phyloP scores from a whole-genome alignment of 2,113 vertebrate genomes.

The Eurypyga helias region DNA sequence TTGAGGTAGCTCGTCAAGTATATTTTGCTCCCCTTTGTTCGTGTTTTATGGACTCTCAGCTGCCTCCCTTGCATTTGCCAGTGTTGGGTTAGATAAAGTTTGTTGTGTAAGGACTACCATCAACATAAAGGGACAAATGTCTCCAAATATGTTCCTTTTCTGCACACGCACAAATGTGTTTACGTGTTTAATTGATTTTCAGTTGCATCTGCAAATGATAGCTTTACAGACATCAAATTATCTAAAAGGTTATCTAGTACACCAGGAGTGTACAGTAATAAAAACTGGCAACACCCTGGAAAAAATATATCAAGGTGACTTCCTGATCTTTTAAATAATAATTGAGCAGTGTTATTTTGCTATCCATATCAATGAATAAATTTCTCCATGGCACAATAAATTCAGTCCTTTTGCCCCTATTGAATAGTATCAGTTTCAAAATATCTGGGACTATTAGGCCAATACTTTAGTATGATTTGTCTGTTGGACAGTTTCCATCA shows the following conservation, averaged over 20 bases:
- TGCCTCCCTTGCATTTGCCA: background rate
- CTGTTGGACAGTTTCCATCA: background rate
- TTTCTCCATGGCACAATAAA: background rate
- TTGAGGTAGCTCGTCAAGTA: slow-evolving; percentile 40
- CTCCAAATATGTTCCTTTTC: background rate
- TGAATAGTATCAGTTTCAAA: background rate
- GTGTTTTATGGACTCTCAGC: background rate
- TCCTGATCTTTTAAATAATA: slow-evolving; percentile 20
- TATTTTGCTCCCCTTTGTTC: slow-evolving; percentile 26
- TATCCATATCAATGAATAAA: background rate
- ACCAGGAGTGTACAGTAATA: background rate
- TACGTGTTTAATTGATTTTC: background rate
- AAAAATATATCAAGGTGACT: background rate
- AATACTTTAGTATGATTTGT: background rate
- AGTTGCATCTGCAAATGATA: background rate
- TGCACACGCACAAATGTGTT: fast-evolving
- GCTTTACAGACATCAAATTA: background rate
- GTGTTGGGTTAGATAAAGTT: background rate
- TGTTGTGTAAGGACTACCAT: background rate
- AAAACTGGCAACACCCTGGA: background rate
- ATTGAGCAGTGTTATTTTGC: background rate
- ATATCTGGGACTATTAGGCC: background rate
- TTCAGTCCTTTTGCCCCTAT: background rate
- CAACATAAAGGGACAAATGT: background rate
- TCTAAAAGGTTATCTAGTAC: background rate